Conservation (phyloP, 2,113 vertebrate genomes). For the Corythornis madagascariensis region DNA sequence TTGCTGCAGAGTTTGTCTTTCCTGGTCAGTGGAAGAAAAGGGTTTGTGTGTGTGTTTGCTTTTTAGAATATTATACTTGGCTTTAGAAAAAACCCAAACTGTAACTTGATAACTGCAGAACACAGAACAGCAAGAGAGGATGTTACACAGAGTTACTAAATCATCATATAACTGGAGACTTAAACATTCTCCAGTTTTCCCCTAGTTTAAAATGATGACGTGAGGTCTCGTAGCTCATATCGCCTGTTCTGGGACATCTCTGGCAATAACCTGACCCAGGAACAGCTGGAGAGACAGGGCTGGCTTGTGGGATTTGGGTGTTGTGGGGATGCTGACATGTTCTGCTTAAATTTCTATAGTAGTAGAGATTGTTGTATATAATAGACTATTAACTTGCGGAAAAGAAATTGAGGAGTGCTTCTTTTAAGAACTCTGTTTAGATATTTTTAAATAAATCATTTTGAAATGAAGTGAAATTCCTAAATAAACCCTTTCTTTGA, state of each 20-base stretch:
- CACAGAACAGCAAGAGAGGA: background rate
- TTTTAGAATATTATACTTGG: background rate
- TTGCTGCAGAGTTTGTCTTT: background rate
- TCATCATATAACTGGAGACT: background rate
- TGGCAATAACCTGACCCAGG: background rate
- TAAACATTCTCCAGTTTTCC: background rate
- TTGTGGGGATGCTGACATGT: accelerated
- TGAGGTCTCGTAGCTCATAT: background rate
- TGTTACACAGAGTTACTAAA: accelerated
- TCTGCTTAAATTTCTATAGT: background rate
- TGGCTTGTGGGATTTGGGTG: background rate
- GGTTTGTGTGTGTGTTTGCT: background rate
- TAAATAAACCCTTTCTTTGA: background rate
- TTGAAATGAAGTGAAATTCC: background rate
- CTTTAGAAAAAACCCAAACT: background rate
- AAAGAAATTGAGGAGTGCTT: background rate
- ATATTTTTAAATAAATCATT: background rate
- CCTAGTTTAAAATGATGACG: background rate
- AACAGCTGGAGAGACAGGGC: background rate
- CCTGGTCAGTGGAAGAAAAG: background rate
- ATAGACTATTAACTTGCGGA: background rate
- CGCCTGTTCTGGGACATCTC: no score
- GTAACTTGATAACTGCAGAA: background rate
- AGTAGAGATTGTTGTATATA: background rate
- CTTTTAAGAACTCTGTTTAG: background rate